These are phyloP conservation scores for Coelopa frigida DNA, from an alignment of 1,140 invertebrate species.

Conservation along the genomic window DNA sequence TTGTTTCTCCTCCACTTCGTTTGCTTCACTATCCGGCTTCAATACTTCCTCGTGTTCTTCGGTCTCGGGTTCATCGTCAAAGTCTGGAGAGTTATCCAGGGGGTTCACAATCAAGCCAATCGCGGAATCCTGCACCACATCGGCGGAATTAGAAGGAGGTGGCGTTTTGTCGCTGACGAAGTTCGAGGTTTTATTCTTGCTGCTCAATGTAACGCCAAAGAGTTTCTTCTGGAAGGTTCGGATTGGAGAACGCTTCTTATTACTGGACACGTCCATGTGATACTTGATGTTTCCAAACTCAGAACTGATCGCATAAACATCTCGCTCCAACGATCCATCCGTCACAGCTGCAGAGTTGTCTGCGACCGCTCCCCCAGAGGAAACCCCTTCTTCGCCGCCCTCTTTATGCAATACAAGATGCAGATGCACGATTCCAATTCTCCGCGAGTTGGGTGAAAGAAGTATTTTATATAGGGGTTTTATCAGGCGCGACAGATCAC, in stretches of 20 bases:
- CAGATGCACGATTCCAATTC: constrained; percentile 79
- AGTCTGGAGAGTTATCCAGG: constrained; percentile 40
- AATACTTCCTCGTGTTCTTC: constrained; percentile 31
- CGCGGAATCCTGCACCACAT: constrained; percentile 22
- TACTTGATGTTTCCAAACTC: constrained; percentile 81
- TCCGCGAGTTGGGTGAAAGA: constrained; percentile 71
- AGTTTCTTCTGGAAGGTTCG: constrained; percentile 41
- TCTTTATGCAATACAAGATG: constrained; percentile 67
- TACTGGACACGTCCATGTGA: constrained; percentile 47
- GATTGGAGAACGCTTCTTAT: constrained; percentile 41
- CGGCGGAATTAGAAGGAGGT: constrained; percentile 10
- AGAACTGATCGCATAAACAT: constrained; percentile 80
- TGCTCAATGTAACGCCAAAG: constrained; percentile 45
- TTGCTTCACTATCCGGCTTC: constrained; percentile 19
- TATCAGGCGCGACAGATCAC: constrained; percentile 69
- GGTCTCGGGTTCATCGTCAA: constrained; percentile 37
- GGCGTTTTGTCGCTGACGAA: constrained; percentile 35
- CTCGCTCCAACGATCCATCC: constrained; percentile 35
- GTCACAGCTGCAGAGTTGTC: constrained; percentile 49
- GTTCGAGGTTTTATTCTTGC: constrained; percentile 40
- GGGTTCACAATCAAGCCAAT: constrained; percentile 52
- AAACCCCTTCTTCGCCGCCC: constrained; percentile 45
- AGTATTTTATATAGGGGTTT: constrained; percentile 74
- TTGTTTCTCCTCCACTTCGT: neutral
- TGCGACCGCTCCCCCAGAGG: constrained; percentile 19